Base-by-base conservation (phyloP, 2,797 vertebrate genomes). In the Chelon auratus region DNA sequence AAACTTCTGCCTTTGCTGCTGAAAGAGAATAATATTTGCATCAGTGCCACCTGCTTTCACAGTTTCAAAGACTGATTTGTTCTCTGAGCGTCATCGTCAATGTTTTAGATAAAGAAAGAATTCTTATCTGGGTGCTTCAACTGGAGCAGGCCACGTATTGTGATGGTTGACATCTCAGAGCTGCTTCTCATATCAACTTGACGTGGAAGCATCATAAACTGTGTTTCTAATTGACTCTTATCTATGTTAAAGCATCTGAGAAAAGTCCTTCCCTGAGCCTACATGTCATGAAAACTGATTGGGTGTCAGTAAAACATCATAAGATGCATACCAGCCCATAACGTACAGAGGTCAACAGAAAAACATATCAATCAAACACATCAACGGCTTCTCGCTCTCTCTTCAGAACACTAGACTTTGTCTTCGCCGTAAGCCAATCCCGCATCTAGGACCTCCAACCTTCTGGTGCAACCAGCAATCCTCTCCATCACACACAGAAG, bases 291-390 rank as follows among this genome's bases (percentile, higher is more conserved):
- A 56, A 30, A 63, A 47, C 10, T 42, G 20, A 17, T 43, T 47
- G 51, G n/a, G 37, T 10, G 43, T 60, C 9, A 52, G 36, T n/a
- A 52, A 61, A 72, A 48, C 17, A n/a, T 45, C 33, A 43, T 64
- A 58, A 70, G 71, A 72, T 42, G n/a, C 48, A 57, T 30, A 53
- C 13, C 26, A 20, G 11, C 22, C 47, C 24, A 15, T 52, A 62
- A 76, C 51, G 45, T 33, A 54, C 37, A 26, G 37, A 45, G 18
- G 43, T 73, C 10, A 5, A 17, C 43, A 78, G 64, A 72, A 72
- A 86, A 88, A 78, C 82, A 87, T 0, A 79, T 79, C 74, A 77
- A 65, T 85, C 75, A 80, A 54, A 78, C 17, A 66, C 75, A 81
- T 79, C 65, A 72, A 10, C 56, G 53, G 73, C 72, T 62, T 62